Evolutionary conservation across 2,113 vertebrate species (phyloP).

Genomic region (Nyctereutes procyonoides): DNA sequence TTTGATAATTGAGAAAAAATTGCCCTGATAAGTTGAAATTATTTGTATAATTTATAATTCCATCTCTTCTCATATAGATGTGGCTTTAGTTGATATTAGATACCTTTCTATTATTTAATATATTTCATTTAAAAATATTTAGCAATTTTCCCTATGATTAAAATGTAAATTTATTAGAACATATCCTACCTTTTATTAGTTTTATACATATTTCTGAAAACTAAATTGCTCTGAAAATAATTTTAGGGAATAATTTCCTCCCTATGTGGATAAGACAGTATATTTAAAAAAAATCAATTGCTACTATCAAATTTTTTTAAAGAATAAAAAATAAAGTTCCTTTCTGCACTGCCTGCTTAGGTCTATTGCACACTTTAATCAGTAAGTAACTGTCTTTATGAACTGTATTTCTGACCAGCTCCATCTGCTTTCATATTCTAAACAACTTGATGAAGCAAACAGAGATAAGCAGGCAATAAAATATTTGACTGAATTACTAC

Average conservation of each 20-base stretch:
- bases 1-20: not conserved
- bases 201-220: not conserved
- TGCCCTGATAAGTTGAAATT: constrained; percentile 21
- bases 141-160: not conserved
- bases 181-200: not conserved
- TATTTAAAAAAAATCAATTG: not conserved
- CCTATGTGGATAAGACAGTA: not conserved
- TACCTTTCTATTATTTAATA: not conserved
- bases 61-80: not conserved
- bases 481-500: constrained; percentile 20
- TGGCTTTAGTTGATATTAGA: not conserved
- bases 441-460: constrained; percentile 58
- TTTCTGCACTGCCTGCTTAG: constrained; percentile 8
- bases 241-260: not conserved
- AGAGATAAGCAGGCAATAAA: constrained; percentile 69
- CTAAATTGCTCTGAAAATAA: constrained; percentile 28
- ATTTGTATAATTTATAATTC: not conserved
- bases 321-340: not conserved
- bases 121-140: not conserved
- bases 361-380: constrained; percentile 51
- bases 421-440: constrained; percentile 58
- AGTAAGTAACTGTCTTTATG: not conserved
- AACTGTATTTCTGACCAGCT: constrained; percentile 63
- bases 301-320: not conserved
- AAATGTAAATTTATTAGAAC: not conserved